Evolutionary conservation across 35 echinoderm and acorn worm genomes (phyloP).

Genomic region (Strongylocentrotus purpuratus): DNA sequence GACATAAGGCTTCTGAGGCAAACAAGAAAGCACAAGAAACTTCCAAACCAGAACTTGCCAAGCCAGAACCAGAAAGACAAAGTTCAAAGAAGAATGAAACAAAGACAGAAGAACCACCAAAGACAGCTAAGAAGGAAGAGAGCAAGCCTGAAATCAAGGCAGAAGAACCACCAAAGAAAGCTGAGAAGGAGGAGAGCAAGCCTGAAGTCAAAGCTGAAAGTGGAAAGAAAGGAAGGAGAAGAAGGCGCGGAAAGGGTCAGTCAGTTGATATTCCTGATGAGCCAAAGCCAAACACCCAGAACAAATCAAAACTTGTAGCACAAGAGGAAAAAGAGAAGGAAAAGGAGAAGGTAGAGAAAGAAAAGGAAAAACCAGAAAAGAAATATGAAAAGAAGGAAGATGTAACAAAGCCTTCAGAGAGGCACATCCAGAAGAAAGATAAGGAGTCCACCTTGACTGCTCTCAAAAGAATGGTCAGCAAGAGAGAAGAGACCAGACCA

Average conservation of each 20-base stretch:
- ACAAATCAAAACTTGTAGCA: neutral
- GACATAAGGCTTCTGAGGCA: neutral
- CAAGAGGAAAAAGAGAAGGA: conserved; percentile 42
- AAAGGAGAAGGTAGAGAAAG: conserved; percentile 34
- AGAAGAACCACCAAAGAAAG: neutral
- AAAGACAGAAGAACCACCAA: conserved; percentile 29
- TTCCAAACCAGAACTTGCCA: conserved; percentile 33
- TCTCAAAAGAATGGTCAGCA: conserved; percentile 55
- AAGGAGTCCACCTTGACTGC: conserved; percentile 50
- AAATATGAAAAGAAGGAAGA: conserved; percentile 63
- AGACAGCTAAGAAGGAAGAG: conserved; percentile 23
- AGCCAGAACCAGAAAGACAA: conserved; percentile 12
- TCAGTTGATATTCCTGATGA: conserved; percentile 16
- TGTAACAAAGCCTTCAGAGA: conserved; percentile 37
- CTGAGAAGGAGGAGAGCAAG: conserved; percentile 19
- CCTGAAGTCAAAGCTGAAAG: conserved; percentile 49
- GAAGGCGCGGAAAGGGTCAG: conserved; percentile 52
- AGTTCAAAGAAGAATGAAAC: neutral
- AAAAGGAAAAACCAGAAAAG: conserved; percentile 47
- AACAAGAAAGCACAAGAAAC: neutral
- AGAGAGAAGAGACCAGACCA: conserved; percentile 48
- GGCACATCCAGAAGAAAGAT: conserved; percentile 52
- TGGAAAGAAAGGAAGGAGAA: conserved; percentile 59
- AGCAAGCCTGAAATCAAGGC: neutral
- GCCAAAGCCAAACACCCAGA: neutral